Evolutionary conservation across 2,888 invertebrate species (phyloP), one percentile per base, ranked within the genome.

Genomic region (Cataglyphis rosenhaueri): DNA sequence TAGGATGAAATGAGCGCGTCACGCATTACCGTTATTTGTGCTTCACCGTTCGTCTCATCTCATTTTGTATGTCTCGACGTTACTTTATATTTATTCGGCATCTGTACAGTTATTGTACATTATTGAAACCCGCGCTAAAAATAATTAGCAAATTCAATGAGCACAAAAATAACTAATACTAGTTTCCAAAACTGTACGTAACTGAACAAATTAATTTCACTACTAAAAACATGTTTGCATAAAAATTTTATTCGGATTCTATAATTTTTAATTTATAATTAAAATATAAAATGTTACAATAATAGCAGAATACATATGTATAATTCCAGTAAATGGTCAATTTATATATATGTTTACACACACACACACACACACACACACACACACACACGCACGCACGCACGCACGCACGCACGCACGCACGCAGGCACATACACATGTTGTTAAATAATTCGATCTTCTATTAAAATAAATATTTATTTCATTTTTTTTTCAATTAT

Each of bases 1-100:
- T 86, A 87, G 87, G 85, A 87, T 88, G 88, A 88, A 84, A 85
- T 82, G 88, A 71, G 87, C 83, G 86, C 84, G 85, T 86, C 70
- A 66, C 85, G 71, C 64, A 61, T 86, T 89, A 87, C 88, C 88
- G 88, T 89, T 89, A 89, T 84, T 83, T 82, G 74, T 71, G 81
- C 85, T 82, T 87, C 84, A 76, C 85, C 71, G 61, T 84, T 81
- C 74, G 62, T 76, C 85, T 76, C 57, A 29, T 66, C 52, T 81
- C 57, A 57, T 73, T 41, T 78, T 66, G 25, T 29, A 29, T 59
- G 65, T 82, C 52, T 48, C 38, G 38, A 61, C 64, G 44, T 82
- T 66, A 59, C 32, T 44, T 68, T 66, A 78, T 32, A 68, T 78
- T 78, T 57, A 68, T 57, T 68, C 32, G 71, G 68, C 70, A 68